These are phyloP conservation scores for Dicrostonyx torquatus DNA, from an alignment of 2,797 vertebrate species.

Conservation along the genomic window DNA sequence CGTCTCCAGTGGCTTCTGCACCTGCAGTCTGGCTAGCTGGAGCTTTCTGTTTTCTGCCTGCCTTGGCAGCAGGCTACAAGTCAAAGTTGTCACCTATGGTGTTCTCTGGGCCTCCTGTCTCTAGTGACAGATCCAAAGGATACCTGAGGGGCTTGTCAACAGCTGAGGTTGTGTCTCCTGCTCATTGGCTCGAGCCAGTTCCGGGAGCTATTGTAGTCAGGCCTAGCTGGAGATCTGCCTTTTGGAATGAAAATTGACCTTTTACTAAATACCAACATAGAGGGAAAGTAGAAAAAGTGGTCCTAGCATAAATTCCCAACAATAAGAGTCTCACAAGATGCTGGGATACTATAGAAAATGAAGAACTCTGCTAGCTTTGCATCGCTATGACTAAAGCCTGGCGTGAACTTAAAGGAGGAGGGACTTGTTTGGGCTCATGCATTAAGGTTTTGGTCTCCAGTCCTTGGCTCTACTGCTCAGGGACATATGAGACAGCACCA, in stretches of 20 bases:
- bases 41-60: not conserved
- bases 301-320: not conserved
- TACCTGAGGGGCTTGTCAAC: not conserved
- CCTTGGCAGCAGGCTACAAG: not conserved
- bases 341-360: not conserved
- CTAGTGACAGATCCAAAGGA: not conserved
- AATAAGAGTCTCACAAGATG: not conserved
- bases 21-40: slow-evolving; percentile 27
- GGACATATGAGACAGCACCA: not conserved
- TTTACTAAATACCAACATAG: slow-evolving; percentile 23
- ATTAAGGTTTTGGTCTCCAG: not conserved
- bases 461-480: not conserved
- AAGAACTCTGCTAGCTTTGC: not conserved
- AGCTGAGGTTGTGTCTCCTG: not conserved
- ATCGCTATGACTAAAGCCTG: not conserved
- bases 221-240: not conserved
- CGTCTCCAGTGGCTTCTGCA: slow-evolving; percentile 8
- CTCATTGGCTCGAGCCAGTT: not conserved
- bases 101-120: not conserved
- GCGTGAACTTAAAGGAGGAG: not conserved
- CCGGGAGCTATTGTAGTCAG: not conserved
- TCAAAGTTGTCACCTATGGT: not conserved
- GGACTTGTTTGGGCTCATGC: not conserved
- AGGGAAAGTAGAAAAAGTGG: slow-evolving; percentile 15
- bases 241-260: slow-evolving; percentile 20